phyloP scores from a whole-genome alignment of 2,797 vertebrate genomes.

The Enteromius fasciolatus region DNA sequence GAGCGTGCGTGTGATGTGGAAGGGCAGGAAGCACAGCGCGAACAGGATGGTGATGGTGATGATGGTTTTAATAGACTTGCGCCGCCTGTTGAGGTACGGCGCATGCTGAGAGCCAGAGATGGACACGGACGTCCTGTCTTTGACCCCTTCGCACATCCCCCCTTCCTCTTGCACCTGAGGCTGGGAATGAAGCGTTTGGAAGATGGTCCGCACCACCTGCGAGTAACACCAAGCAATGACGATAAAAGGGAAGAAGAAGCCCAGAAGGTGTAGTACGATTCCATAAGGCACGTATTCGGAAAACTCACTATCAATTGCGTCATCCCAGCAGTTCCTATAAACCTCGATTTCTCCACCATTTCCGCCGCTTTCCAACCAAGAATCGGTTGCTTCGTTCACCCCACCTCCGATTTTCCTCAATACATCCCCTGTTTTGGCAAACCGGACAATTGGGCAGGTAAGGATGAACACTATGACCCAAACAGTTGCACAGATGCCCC shows the following conservation, averaged over 20 bases:
- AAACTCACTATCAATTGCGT: constrained; percentile 81
- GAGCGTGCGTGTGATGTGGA: constrained; percentile 82
- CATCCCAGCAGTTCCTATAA: constrained; percentile 81
- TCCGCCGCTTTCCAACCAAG: background rate
- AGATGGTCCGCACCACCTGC: constrained; percentile 80
- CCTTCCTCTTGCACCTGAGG: constrained; percentile 63
- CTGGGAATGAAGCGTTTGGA: constrained; percentile 75
- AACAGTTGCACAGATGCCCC: constrained; percentile 76
- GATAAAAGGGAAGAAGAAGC: constrained; percentile 82
- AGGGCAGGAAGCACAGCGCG: constrained; percentile 82
- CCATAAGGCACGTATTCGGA: constrained; percentile 82
- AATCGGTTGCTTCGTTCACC: constrained; percentile 16
- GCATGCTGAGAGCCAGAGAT: constrained; percentile 65
- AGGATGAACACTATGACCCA: constrained; percentile 82
- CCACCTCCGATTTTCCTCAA: constrained; percentile 46
- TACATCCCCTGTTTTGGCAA: constrained; percentile 73
- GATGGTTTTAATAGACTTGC: constrained; percentile 84
- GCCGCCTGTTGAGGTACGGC: constrained; percentile 74
- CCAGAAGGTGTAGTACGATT: constrained; percentile 79
- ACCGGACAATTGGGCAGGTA: constrained; percentile 83
- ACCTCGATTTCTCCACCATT: constrained; percentile 40
- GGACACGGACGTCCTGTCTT: constrained; percentile 47
- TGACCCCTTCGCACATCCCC: constrained; percentile 44
- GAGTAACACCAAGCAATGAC: constrained; percentile 87
- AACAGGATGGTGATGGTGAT: constrained; percentile 83